These are phyloP conservation scores for Mythimna ferrago DNA, from an alignment of 2,888 invertebrate genomes.

Conservation along the genomic window DNA sequence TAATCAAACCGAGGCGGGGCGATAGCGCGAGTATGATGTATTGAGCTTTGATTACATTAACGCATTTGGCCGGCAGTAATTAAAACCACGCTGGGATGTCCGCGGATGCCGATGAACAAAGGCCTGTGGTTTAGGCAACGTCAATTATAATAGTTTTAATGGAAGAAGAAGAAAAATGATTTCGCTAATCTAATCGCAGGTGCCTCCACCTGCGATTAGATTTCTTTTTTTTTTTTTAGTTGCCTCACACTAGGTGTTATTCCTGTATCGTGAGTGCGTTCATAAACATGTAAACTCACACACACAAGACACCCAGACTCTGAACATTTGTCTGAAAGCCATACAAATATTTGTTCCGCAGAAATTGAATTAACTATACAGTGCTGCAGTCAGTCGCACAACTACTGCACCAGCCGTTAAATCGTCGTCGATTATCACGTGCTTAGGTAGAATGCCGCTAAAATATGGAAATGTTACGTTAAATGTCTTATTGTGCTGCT, in stretches of 20 bases:
- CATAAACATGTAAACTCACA: too few species aligned
- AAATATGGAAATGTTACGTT: slow-evolving; percentile 4
- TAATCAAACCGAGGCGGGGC: slow-evolving; percentile 89
- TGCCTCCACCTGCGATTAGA: slow-evolving; percentile 43
- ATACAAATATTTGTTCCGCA: too few species aligned
- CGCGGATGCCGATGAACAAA: slow-evolving; percentile 69
- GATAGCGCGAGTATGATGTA: slow-evolving; percentile 89
- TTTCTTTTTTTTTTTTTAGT: too few species aligned
- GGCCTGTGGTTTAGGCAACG: slow-evolving; percentile 60
- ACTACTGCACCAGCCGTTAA: too few species aligned
- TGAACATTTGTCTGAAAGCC: too few species aligned
- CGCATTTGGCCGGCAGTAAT: slow-evolving; percentile 85
- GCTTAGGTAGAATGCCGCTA: slow-evolving; percentile 21
- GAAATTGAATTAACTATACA: too few species aligned
- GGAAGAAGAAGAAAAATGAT: slow-evolving; percentile 70
- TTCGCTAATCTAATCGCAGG: slow-evolving; percentile 66
- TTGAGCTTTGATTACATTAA: slow-evolving; percentile 90
- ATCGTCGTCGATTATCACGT: slow-evolving; percentile 43
- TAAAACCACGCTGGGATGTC: slow-evolving; percentile 87
- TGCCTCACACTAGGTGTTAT: too few species aligned
- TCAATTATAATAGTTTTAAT: slow-evolving; percentile 76
- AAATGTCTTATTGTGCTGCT: background rate
- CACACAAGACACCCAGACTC: too few species aligned
- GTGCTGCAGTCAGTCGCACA: too few species aligned
- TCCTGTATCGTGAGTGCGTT: too few species aligned